Conservation (phyloP, 35 echinoderm and acorn worm genomes). For the Acanthaster planci region DNA sequence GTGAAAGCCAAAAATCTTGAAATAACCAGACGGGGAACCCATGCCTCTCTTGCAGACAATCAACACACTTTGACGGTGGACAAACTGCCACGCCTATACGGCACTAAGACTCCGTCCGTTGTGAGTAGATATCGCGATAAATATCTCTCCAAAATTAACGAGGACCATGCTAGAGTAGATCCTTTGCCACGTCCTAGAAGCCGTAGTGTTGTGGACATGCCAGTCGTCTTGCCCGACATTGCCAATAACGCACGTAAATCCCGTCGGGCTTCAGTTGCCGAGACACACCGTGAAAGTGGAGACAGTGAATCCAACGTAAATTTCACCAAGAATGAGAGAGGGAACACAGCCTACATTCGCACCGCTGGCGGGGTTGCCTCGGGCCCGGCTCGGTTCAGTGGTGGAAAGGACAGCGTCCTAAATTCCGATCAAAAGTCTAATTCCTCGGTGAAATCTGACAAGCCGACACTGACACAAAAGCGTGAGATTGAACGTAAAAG, state of each 20-base stretch:
- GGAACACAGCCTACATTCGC: constrained; percentile 61
- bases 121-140: constrained; percentile 64
- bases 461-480: constrained; percentile 1
- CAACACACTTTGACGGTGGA: constrained; percentile 1
- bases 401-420: neutral
- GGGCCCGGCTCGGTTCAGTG: neutral
- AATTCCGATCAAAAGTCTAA: constrained; percentile 33
- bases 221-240: constrained; percentile 43
- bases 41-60: neutral
- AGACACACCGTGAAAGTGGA: neutral
- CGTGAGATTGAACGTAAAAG: constrained; percentile 63
- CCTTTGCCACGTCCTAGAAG: constrained; percentile 25
- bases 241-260: neutral
- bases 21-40: constrained; percentile 15
- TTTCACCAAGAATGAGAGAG: constrained; percentile 36
- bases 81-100: constrained; percentile 55
- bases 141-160: constrained; percentile 38
- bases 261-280: neutral
- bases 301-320: constrained; percentile 36
- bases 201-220: neutral
- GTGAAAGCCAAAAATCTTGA: constrained; percentile 38
- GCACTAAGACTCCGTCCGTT: constrained; percentile 65
- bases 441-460: neutral
- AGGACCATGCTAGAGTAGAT: constrained; percentile 26
- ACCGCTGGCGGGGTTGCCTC: constrained; percentile 49